Conservation (phyloP, 1,140 invertebrate genomes). For the Penaeus indicus region DNA sequence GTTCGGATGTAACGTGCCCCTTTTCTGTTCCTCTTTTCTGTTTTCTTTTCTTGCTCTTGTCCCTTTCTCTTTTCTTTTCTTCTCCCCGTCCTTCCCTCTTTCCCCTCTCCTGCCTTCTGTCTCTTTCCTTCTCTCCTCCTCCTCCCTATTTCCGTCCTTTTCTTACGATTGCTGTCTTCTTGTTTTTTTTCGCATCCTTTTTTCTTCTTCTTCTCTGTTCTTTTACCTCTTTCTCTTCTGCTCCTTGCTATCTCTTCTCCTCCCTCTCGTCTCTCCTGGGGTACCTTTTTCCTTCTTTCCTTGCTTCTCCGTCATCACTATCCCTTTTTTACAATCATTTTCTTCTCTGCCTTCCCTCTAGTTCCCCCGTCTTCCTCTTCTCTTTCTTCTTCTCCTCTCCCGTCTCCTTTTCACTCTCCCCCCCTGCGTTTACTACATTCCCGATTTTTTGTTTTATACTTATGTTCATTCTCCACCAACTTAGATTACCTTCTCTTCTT, state of each 20-base stretch:
- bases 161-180: too few relatives aligned
- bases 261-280: too few relatives aligned
- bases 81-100: neutral
- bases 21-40: neutral
- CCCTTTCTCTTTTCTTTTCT: neutral
- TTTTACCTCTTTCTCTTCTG: neutral
- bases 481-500: neutral
- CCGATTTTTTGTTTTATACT: too few relatives aligned
- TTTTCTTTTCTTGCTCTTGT: neutral
- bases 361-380: neutral
- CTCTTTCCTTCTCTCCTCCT: constrained; percentile 5
- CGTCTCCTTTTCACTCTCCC: neutral
- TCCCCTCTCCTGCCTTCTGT: neutral
- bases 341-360: constrained; percentile 3
- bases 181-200: too few relatives aligned
- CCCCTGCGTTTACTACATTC: neutral
- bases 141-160: neutral
- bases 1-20: neutral
- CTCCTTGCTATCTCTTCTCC: neutral
- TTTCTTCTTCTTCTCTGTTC: too few relatives aligned
- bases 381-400: neutral
- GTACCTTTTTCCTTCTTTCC: constrained; percentile 22
- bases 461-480: too few relatives aligned
- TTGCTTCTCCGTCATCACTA: neutral
- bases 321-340: neutral